phyloP scores from a whole-genome alignment of 1,140 invertebrate genomes.

The Musca vetustissima region DNA sequence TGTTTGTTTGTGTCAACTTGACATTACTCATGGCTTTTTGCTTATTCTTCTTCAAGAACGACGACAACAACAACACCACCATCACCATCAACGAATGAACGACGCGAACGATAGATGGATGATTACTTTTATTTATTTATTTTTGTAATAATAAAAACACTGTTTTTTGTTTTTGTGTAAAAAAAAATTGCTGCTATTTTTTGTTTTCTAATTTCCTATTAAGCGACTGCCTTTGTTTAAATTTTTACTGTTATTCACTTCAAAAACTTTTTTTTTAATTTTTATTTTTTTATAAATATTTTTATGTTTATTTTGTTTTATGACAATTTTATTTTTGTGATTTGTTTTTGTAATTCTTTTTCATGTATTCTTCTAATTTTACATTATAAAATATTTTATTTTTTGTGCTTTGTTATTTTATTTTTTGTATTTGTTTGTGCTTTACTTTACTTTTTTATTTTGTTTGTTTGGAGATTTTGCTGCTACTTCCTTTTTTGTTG shows the following conservation, averaged over 20 bases:
- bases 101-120: conserved; percentile 8
- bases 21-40: conserved; percentile 24
- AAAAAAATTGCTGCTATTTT: conserved; percentile 27
- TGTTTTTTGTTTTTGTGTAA: conserved; percentile 26
- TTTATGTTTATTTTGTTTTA: no score
- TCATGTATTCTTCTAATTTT: no score
- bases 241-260: no score
- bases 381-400: not conserved
- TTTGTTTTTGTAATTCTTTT: conserved; percentile 2
- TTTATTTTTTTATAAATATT: no score
- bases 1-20: conserved; percentile 18
- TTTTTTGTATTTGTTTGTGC: conserved; percentile 1
- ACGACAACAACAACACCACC: not conserved
- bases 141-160: not conserved
- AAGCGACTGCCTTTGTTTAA: no score
- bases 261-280: no score
- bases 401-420: not conserved
- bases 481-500: not conserved
- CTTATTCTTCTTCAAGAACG: not conserved
- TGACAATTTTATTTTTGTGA: not conserved
- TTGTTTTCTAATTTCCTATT: conserved; percentile 32
- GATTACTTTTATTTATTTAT: not conserved
- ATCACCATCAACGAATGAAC: no score
- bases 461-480: conserved; percentile 2
- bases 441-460: not conserved